Conservation (phyloP, 2,888 invertebrate genomes). For the Chydorus sphaericus region DNA sequence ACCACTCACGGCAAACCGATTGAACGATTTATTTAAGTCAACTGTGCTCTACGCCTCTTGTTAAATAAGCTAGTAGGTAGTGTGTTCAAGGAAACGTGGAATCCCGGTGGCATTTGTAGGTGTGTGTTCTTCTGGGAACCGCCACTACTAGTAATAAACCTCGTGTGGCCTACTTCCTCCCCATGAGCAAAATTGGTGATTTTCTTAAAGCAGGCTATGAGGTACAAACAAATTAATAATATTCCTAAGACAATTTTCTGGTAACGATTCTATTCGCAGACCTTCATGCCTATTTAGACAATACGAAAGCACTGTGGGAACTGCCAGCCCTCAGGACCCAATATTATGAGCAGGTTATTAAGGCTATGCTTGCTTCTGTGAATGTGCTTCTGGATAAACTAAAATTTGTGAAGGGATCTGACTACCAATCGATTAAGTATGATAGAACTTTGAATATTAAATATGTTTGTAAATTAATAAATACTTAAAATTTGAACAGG, state of each 20-base stretch:
- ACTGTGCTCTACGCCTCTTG: too few relatives aligned
- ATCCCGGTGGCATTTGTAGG: too few relatives aligned
- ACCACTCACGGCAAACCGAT: too few relatives aligned
- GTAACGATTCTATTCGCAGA: constrained; percentile 95
- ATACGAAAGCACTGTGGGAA: constrained; percentile 99
- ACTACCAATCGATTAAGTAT: constrained; percentile 75
- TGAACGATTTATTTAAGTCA: too few relatives aligned
- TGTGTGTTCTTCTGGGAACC: too few relatives aligned
- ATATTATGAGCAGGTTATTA: constrained; percentile 90
- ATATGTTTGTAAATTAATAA: too few relatives aligned
- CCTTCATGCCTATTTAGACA: constrained; percentile 94
- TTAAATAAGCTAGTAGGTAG: too few relatives aligned
- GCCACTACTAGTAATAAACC: constrained; percentile 91
- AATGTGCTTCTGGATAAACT: constrained; percentile 87
- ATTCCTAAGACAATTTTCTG: constrained; percentile 27
- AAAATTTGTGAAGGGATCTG: constrained; percentile 86
- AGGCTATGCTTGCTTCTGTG: constrained; percentile 84
- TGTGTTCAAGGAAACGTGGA: too few relatives aligned
- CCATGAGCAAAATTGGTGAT: constrained; percentile 96
- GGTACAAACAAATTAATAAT: constrained; percentile 33
- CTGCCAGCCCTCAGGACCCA: constrained; percentile 71
- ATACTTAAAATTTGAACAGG: too few relatives aligned
- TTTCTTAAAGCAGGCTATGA: constrained; percentile 90
- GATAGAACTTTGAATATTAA: constrained; percentile 14
- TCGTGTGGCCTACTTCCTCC: constrained; percentile 97